phyloP scores from a whole-genome alignment of 2,888 invertebrate genomes.

The Cybosia mesomella region DNA sequence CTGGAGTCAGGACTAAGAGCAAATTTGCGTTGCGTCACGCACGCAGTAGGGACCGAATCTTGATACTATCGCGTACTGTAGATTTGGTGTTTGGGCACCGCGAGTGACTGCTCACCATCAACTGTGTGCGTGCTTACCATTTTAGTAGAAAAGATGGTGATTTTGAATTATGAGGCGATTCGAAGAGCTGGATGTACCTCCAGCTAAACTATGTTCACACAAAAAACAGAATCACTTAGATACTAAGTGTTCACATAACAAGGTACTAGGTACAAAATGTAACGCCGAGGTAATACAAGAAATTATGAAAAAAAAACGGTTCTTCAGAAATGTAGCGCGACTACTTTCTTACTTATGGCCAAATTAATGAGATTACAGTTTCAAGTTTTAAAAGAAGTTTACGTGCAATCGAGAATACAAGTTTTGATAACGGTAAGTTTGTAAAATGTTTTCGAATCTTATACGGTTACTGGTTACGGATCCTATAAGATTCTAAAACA shows the following conservation, averaged over 20 bases:
- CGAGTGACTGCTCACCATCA: too few species aligned
- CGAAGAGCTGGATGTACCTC: too few species aligned
- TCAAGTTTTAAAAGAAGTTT: conserved; percentile 11
- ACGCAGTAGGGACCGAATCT: not conserved
- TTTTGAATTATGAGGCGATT: too few species aligned
- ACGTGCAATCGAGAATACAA: not conserved
- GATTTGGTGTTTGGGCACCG: too few species aligned
- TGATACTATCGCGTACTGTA: too few species aligned
- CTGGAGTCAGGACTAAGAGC: not conserved
- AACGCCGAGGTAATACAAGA: not conserved
- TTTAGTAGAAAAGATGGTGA: too few species aligned
- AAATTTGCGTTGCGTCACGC: not conserved
- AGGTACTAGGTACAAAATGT: not conserved
- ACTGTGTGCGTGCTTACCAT: too few species aligned
- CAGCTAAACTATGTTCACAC: too few species aligned
- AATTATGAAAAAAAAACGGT: conserved; percentile 4
- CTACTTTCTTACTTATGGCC: conserved; percentile 21
- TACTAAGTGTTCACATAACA: too few species aligned
- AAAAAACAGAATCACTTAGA: too few species aligned
- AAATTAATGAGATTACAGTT: not conserved
- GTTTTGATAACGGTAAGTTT: not conserved
- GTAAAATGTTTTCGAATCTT: not conserved
- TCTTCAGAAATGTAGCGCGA: conserved; percentile 17
- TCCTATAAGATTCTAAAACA: too few species aligned
- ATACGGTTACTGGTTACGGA: not conserved